Percentiles rank a stretch among this genome's conserved stretches.
Evolutionary conservation across 2,888 invertebrate genomes (phyloP).

Genomic region (Heliconius ethilla): DNA sequence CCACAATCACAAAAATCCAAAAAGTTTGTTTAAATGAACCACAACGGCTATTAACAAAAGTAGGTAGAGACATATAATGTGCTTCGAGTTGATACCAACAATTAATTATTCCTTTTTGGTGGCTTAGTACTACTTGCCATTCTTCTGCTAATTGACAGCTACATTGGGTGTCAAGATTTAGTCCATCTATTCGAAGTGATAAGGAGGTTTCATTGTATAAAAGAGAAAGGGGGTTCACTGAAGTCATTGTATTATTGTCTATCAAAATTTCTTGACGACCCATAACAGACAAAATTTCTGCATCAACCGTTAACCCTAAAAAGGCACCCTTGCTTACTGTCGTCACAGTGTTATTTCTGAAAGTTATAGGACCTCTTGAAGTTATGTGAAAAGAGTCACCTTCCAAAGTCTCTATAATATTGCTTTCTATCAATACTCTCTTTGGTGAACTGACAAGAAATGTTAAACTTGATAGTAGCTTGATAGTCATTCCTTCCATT

Average conservation of each 20-base stretch:
- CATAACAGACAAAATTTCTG: conserved; percentile 68
- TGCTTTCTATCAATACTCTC: conserved; percentile 83
- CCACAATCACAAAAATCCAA: conserved; percentile 77
- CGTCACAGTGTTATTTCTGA: conserved; percentile 85
- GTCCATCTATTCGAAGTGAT: conserved; percentile 79
- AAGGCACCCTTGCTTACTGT: conserved; percentile 84
- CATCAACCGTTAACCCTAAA: conserved; percentile 79
- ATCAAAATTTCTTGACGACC: conserved; percentile 81
- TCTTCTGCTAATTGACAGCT: conserved; percentile 76
- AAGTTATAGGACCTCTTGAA: conserved; percentile 83
- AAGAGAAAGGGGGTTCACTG: conserved; percentile 81
- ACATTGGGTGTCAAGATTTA: conserved; percentile 83
- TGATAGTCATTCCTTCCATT: conserved; percentile 85
- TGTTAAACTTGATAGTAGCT: conserved; percentile 85
- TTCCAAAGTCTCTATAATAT: conserved; percentile 81
- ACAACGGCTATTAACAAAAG: conserved; percentile 69
- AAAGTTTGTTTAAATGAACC: conserved; percentile 72
- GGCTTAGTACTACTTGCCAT: conserved; percentile 64
- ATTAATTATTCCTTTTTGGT: conserved; percentile 66
- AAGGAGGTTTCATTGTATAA: conserved; percentile 81
- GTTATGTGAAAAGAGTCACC: conserved; percentile 85
- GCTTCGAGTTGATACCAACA: conserved; percentile 73
- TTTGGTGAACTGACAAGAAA: conserved; percentile 85
- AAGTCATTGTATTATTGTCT: conserved; percentile 84
- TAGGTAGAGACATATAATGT: conserved; percentile 68